Percentiles rank a stretch among this genome's conserved stretches.
Conservation (phyloP, 2,888 invertebrate species). For the Andrena fulva region DNA sequence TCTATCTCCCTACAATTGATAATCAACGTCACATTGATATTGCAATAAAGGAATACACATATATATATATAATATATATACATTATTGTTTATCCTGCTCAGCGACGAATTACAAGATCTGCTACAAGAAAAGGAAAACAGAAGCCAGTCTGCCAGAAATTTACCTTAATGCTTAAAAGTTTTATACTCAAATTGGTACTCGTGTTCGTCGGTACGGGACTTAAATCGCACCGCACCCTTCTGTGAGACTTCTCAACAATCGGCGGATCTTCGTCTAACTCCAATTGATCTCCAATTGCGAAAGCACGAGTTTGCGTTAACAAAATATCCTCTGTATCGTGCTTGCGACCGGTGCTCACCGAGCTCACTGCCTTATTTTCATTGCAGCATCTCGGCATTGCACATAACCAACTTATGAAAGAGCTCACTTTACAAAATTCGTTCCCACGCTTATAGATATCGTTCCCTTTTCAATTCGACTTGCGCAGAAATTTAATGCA, state of each 20-base stretch:
- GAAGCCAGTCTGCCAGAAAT: slow-evolving; percentile 25
- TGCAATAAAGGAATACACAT: background rate
- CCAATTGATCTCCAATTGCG: slow-evolving; percentile 79
- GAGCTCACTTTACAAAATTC: slow-evolving; percentile 64
- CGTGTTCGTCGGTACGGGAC: slow-evolving; percentile 82
- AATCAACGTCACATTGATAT: background rate
- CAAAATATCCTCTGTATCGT: slow-evolving; percentile 78
- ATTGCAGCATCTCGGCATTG: slow-evolving; percentile 85
- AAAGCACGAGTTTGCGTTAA: slow-evolving; percentile 77
- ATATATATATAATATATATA: slow-evolving; percentile 1
- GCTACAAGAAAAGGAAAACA: background rate
- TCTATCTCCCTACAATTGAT: slow-evolving; percentile 77
- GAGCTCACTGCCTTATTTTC: slow-evolving; percentile 83
- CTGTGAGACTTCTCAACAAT: slow-evolving; percentile 82
- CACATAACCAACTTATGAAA: slow-evolving; percentile 77
- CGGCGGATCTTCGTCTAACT: slow-evolving; percentile 78
- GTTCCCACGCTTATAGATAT: slow-evolving; percentile 40
- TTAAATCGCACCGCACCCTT: slow-evolving; percentile 82
- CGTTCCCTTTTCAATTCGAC: slow-evolving; percentile 25
- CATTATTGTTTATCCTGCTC: background rate
- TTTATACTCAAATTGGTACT: slow-evolving; percentile 81
- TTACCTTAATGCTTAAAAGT: slow-evolving; percentile 82
- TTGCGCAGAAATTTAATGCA: slow-evolving; percentile 47
- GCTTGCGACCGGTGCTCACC: slow-evolving; percentile 80
- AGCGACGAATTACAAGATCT: background rate